Conservation (phyloP, 1,140 invertebrate genomes). For the Thaumatotibia leucotreta region DNA sequence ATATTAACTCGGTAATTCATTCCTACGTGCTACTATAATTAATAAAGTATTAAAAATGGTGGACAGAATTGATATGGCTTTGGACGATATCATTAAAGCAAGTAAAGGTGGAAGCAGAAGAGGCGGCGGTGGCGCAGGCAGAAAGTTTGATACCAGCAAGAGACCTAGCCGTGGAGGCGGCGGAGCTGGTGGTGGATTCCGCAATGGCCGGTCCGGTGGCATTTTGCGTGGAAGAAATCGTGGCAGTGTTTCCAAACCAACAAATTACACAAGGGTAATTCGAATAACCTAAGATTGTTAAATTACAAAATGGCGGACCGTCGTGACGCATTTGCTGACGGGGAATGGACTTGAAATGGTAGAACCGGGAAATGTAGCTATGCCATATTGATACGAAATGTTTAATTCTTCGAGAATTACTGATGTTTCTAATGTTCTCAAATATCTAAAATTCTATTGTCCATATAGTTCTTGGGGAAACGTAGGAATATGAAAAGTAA, state of each 20-base stretch:
- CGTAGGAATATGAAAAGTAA: not conserved
- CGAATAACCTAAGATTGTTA: slow-evolving; percentile 58
- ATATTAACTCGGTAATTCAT: not conserved
- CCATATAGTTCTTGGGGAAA: not conserved
- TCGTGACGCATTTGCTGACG: slow-evolving; percentile 51
- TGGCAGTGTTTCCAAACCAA: slow-evolving; percentile 80
- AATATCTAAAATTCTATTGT: not conserved
- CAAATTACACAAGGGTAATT: slow-evolving; percentile 83
- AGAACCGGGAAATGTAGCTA: slow-evolving; percentile 13
- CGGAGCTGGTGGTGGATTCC: slow-evolving; percentile 70
- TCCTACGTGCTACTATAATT: not conserved
- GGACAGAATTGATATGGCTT: slow-evolving; percentile 96
- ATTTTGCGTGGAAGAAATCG: slow-evolving; percentile 80
- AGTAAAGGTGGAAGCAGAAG: slow-evolving; percentile 78
- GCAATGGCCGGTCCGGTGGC: slow-evolving; percentile 70
- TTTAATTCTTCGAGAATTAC: not conserved
- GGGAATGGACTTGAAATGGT: slow-evolving; percentile 18
- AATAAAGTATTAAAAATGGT: slow-evolving; percentile 78
- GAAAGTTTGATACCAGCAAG: slow-evolving; percentile 63
- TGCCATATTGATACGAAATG: slow-evolving; percentile 4
- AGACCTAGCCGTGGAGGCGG: slow-evolving; percentile 54
- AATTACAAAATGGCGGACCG: slow-evolving; percentile 68
- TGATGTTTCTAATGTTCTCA: not conserved
- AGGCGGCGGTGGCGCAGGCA: slow-evolving; percentile 71
- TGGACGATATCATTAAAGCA: slow-evolving; percentile 96